Evolutionary conservation across 2,888 invertebrate genomes (phyloP), one percentile per base, ranked within the genome.

Genomic region (Meganola albula): DNA sequence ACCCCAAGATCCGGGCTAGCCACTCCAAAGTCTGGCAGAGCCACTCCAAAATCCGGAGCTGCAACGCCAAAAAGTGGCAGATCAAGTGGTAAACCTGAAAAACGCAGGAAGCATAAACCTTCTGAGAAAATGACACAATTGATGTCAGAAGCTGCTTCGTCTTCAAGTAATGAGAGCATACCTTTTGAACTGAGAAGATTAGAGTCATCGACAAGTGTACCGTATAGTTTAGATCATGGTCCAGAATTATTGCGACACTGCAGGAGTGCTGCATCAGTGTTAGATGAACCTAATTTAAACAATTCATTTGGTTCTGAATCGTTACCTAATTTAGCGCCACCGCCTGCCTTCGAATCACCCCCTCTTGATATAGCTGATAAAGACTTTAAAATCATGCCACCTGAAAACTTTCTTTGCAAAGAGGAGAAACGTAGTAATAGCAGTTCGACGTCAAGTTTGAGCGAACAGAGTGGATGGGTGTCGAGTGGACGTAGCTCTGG

Each of bases 401-500:
- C 87, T 2, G 86, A 86, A 47, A 85, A 67, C 49, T 87, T 87
- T 50, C 66, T 75, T 4, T 83, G 78, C 42, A 84, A 83, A 61
- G 78, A 84, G 42, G 67, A 71, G 18, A 83, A 82, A 52, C 56
- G 54, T 14, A 76, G 72, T 37, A 73, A 72, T 58, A 88, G 88
- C 34, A 87, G 79, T 49, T 90, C 91, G 5, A 90, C 91, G 0
- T 90, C 91, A 9, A 90, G 90, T 37, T 74, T 92, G 39, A 94
- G 94, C 56, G 95, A 95, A 70, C 93, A 93, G 71, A 94, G 94
- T 60, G 95, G 95, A 1, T 95, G 95, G 94, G 94, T 95, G 1
- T 94, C 94, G 14, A 94, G 93, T 54, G 90, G 92, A 24, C 86
- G 89, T 24, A 91, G 90, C 58, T 90, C 91, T 29, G 88, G 87